Evolutionary conservation across 2,113 vertebrate genomes (phyloP).

Genomic region (Meriones unguiculatus): DNA sequence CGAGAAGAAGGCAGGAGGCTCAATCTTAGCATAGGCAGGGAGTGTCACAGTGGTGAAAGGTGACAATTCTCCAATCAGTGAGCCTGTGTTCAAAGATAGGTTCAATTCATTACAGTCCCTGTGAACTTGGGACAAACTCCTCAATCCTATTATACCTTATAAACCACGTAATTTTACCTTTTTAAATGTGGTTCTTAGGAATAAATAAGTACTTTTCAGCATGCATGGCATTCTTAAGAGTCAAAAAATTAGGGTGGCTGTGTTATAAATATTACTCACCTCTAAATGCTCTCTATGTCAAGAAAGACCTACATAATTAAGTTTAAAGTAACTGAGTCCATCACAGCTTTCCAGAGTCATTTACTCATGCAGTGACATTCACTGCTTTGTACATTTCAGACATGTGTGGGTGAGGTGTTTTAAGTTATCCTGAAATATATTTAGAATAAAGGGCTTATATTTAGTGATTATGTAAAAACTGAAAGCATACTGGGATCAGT

Average conservation of each 20-base stretch:
- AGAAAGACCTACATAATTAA: slow-evolving; percentile 37
- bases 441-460: slow-evolving; percentile 72
- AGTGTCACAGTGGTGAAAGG: background rate
- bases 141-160: background rate
- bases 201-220: slow-evolving; percentile 48
- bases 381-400: slow-evolving; percentile 72
- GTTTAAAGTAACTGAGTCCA: slow-evolving; percentile 45
- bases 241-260: background rate
- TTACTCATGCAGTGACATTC: slow-evolving; percentile 69
- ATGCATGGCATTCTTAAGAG: background rate
- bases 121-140: background rate
- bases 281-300: background rate
- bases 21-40: background rate
- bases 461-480: slow-evolving; percentile 77
- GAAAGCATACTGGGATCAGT: slow-evolving; percentile 68
- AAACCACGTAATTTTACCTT: background rate
- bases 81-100: background rate
- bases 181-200: slow-evolving; percentile 16
- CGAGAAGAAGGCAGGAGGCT: background rate
- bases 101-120: background rate
- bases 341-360: slow-evolving; percentile 53
- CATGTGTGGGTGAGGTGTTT: slow-evolving; percentile 63
- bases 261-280: slow-evolving; percentile 30
- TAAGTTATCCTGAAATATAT: slow-evolving; percentile 75
- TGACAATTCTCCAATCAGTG: background rate